Evolutionary conservation across 2,797 vertebrate genomes (phyloP), one percentile per base, ranked within the genome.

Genomic region (Hippoglossus hippoglossus): DNA sequence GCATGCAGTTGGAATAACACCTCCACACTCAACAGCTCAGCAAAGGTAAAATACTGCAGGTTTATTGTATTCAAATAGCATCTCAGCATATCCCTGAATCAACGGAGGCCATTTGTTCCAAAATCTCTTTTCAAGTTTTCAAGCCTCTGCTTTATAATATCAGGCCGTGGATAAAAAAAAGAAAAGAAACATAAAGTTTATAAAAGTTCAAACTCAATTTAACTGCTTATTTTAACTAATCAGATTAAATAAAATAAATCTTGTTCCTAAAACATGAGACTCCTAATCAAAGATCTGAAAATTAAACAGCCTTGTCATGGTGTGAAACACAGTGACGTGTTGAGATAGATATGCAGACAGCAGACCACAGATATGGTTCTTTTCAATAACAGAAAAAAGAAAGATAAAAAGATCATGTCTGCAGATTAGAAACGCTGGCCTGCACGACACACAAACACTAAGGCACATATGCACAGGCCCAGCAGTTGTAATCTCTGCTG

Each of bases 381-480:
- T 77, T 65, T 51, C 6, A 22, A 72, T 73, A 82, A 18, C 16
- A 18, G 13, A 44, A 7, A 15, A 41, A 41, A 16, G 50, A 61
- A 62, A 53, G 64, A 83, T 75, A 57, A 69, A 75, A 67, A 73
- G 67, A 86, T 87, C 64, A 54, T 77, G 62, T 16, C 34, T 19
- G 62, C 65, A 63, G 84, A 89, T 90, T 87, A 77, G 47, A 66
- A 67, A 75, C 60, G 47, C 80, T 67, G 60, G 63, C 19, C 44
- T 81, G 25, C 41, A 18, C 15, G 5, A 44, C 26, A 36, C 25
- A 65, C 10, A 68, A 1, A 49, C 34, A 63, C 44, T 49, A 11
- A 54, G 6, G 44, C 26, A 60, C 52, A 31, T 3, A 52, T 6
- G 34, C 67, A 63, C 47, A 19, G 36, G 50, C 60, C 71, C 73